These are phyloP conservation scores for Gandaritis pyraliata DNA, from an alignment of 2,888 invertebrate genomes.

Conservation along the genomic window DNA sequence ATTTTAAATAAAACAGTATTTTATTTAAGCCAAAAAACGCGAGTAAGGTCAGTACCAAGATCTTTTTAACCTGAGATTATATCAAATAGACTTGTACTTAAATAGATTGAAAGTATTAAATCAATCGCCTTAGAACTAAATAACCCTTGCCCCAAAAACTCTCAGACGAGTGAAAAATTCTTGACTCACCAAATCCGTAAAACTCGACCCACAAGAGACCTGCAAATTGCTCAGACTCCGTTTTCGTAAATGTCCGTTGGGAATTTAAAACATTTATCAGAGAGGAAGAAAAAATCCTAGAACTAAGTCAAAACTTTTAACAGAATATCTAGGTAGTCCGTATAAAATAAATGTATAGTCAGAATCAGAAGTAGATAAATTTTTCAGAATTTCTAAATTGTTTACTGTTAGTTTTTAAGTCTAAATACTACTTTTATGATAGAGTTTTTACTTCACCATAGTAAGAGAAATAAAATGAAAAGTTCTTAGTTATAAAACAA, in stretches of 20 bases:
- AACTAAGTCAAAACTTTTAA: too few species aligned
- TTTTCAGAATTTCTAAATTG: too few species aligned
- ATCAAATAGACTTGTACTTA: neutral
- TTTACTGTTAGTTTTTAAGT: too few species aligned
- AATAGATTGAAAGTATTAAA: neutral
- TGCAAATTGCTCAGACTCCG: slow-evolving; percentile 28
- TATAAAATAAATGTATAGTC: too few species aligned
- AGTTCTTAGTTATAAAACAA: too few species aligned
- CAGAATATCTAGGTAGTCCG: too few species aligned
- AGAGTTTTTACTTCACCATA: too few species aligned
- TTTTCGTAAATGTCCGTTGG: slow-evolving; percentile 16
- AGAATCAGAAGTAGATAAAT: too few species aligned
- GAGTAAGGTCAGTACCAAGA: neutral
- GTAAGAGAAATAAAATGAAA: too few species aligned
- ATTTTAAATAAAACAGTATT: too few species aligned
- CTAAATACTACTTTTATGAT: too few species aligned
- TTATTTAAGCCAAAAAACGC: too few species aligned
- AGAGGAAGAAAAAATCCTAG: neutral
- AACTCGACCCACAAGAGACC: slow-evolving; percentile 23
- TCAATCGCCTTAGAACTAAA: slow-evolving; percentile 19
- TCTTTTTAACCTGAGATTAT: neutral
- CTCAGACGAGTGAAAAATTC: slow-evolving; percentile 23
- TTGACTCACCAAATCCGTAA: slow-evolving; percentile 25
- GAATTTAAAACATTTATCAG: slow-evolving; percentile 6
- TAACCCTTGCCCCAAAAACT: slow-evolving; percentile 18